phyloP scores from a whole-genome alignment of 2,797 vertebrate species.

The Halcyon leucocephala region DNA sequence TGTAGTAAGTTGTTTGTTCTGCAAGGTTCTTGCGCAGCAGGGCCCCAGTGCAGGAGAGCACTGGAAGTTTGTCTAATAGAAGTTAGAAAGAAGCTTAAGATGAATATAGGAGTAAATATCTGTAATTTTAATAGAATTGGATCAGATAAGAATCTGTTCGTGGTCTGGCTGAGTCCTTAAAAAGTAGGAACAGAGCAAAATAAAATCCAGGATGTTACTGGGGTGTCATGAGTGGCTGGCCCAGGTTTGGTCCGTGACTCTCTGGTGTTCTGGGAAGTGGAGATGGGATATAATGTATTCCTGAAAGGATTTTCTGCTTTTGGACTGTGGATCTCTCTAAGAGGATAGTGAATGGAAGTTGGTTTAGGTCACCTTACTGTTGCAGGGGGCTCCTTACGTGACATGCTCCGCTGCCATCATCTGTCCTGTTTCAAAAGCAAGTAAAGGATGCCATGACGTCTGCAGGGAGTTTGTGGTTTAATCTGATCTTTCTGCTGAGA shows the following conservation, averaged over 20 bases:
- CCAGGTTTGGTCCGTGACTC: neutral
- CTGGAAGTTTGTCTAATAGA: neutral
- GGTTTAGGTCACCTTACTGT: neutral
- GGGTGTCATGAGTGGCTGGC: fast-evolving
- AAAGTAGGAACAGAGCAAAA: neutral
- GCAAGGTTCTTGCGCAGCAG: neutral
- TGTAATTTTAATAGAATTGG: neutral
- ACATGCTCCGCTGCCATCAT: neutral
- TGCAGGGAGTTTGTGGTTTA: neutral
- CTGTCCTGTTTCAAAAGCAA: neutral
- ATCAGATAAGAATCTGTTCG: neutral
- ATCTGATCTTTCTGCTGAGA: neutral
- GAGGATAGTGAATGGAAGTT: neutral
- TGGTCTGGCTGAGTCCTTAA: neutral
- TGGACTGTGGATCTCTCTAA: neutral
- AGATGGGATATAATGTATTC: neutral
- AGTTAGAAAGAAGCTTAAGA: neutral
- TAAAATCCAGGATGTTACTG: neutral
- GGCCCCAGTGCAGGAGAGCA: neutral
- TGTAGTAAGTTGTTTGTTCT: neutral
- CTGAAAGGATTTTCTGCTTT: neutral
- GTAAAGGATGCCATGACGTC: neutral
- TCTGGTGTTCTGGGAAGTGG: neutral
- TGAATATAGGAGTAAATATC: neutral
- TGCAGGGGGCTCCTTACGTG: neutral